Conservation (phyloP, 2,888 invertebrate genomes). For the Himalopsyche anomala region DNA sequence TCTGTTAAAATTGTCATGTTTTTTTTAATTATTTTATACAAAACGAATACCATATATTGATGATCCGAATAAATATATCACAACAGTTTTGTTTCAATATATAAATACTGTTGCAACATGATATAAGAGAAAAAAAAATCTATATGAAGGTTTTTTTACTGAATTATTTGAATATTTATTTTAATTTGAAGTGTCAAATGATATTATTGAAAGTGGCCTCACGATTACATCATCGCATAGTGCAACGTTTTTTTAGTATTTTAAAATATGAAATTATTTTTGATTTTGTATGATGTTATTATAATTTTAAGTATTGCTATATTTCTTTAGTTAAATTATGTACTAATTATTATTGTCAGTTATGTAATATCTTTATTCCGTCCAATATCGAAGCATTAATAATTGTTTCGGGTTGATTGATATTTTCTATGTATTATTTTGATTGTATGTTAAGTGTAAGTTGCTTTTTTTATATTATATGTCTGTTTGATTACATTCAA, state of each 20-base stretch:
- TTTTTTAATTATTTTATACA: too few species aligned
- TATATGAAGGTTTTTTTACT: too few species aligned
- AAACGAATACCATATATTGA: too few species aligned
- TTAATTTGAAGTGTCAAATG: background rate
- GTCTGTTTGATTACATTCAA: background rate
- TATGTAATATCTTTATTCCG: constrained; percentile 57
- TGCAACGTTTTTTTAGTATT: constrained; percentile 43
- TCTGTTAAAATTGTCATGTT: too few species aligned
- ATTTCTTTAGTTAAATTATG: constrained; percentile 30
- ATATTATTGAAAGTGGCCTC: background rate
- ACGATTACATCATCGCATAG: background rate
- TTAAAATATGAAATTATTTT: constrained; percentile 6
- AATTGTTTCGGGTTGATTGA: constrained; percentile 47
- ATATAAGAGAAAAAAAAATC: too few species aligned
- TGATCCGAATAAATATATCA: too few species aligned
- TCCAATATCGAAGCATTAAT: constrained; percentile 49
- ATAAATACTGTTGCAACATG: too few species aligned
- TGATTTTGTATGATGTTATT: constrained; percentile 26
- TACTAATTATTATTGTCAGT: constrained; percentile 47
- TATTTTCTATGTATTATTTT: constrained; percentile 47
- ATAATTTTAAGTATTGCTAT: constrained; percentile 34
- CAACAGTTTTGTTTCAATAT: too few species aligned
- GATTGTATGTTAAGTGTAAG: background rate
- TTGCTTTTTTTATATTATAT: constrained; percentile 34
- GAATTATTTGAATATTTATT: too few species aligned